Conservation (phyloP, 2,888 invertebrate species). For the Acleris literana region DNA sequence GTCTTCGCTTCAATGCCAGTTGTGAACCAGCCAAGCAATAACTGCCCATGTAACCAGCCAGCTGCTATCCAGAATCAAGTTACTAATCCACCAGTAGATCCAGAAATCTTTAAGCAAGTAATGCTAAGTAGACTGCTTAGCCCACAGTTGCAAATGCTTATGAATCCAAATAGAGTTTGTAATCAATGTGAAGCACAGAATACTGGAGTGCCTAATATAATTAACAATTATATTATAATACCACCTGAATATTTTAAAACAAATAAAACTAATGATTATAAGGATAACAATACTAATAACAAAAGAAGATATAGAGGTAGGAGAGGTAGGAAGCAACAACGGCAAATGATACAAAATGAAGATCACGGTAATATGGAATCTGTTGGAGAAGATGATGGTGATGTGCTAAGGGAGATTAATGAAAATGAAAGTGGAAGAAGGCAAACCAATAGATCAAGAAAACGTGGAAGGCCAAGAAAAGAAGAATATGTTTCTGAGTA, state of each 20-base stretch:
- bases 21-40: slow-evolving; percentile 42
- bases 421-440: slow-evolving; percentile 25
- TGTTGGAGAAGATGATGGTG: background rate
- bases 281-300: slow-evolving; percentile 12
- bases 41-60: slow-evolving; percentile 45
- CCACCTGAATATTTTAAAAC: slow-evolving; percentile 40
- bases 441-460: slow-evolving; percentile 29
- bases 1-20: slow-evolving; percentile 33
- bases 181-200: slow-evolving; percentile 48
- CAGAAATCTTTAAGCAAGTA: slow-evolving; percentile 45
- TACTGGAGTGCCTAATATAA: slow-evolving; percentile 37
- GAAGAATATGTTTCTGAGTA: slow-evolving; percentile 30
- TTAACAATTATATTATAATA: slow-evolving; percentile 45
- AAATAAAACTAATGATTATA: slow-evolving; percentile 39
- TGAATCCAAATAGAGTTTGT: slow-evolving; percentile 46
- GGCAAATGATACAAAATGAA: slow-evolving; percentile 7
- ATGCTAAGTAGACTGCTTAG: slow-evolving; percentile 52
- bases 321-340: slow-evolving; percentile 3
- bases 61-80: slow-evolving; percentile 46
- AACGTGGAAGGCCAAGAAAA: slow-evolving; percentile 20
- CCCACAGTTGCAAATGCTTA: slow-evolving; percentile 47
- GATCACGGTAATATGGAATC: background rate
- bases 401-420: slow-evolving; percentile 1
- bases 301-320: slow-evolving; percentile 26
- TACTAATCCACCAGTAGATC: slow-evolving; percentile 41